Percentiles rank a stretch among this genome's conserved stretches.
Conservation (phyloP, 1,140 invertebrate genomes). For the Stratiolaelaps scimitus region DNA sequence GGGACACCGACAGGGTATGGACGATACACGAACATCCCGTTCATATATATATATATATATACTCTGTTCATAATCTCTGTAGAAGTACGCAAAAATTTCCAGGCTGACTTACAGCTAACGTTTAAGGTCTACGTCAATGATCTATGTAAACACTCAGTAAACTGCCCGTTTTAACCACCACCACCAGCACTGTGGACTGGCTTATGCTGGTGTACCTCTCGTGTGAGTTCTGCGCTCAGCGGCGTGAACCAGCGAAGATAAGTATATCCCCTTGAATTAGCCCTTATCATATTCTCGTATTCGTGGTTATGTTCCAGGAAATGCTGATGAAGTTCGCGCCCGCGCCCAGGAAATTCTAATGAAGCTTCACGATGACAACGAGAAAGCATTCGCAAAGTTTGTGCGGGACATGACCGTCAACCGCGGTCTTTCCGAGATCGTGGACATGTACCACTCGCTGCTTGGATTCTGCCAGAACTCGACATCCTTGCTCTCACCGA, state of each 20-base stretch:
- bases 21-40: too few species aligned
- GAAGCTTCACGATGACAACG: constrained; percentile 34
- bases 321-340: constrained; percentile 34
- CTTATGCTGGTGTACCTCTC: too few species aligned
- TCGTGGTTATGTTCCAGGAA: constrained; percentile 37
- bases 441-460: constrained; percentile 90
- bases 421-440: constrained; percentile 60
- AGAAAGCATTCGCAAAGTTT: constrained; percentile 51
- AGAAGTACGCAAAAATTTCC: too few species aligned
- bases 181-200: too few species aligned
- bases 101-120: too few species aligned
- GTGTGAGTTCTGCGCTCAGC: too few species aligned
- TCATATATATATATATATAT: too few species aligned
- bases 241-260: background rate
- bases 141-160: too few species aligned
- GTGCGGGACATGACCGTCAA: constrained; percentile 62
- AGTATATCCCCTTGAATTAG: background rate
- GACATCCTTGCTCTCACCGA: constrained; percentile 60
- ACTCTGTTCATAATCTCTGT: too few species aligned
- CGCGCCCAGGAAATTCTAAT: constrained; percentile 34
- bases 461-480: constrained; percentile 88
- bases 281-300: too few species aligned
- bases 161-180: too few species aligned
- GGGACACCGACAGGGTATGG: constrained; percentile 51
- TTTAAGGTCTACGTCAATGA: too few species aligned